A percentile compares a stretch with the other conserved stretches of the same genome.
Conservation (phyloP, 2,888 invertebrate species). For the Branchipolynoe longqiensis region DNA sequence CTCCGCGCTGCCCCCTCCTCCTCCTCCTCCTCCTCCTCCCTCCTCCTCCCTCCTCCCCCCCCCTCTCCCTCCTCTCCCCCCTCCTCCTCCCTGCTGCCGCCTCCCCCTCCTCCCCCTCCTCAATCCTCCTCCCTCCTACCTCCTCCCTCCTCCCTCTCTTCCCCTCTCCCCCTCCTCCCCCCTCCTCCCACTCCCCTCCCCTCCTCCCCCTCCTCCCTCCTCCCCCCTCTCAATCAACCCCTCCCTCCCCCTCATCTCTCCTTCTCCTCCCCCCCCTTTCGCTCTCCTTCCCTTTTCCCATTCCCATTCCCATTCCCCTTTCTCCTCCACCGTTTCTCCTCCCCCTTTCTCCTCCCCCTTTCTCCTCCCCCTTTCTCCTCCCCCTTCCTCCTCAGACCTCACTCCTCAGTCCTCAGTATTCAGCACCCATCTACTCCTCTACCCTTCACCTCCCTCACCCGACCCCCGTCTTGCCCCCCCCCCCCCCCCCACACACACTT, state of each 20-base stretch:
- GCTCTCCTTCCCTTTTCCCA: background rate
- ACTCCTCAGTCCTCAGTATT: too few species aligned
- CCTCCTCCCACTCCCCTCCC: background rate
- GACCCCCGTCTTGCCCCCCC: background rate
- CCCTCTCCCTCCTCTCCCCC: too few species aligned
- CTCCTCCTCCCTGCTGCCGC: too few species aligned
- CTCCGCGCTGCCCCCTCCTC: background rate
- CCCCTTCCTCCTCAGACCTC: background rate
- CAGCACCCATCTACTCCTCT: too few species aligned
- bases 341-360: background rate
- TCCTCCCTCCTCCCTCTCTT: too few species aligned
- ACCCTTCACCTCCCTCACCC: background rate
- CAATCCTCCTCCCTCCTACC: background rate
- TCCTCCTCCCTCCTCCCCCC: background rate
- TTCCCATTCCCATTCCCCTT: too few species aligned
- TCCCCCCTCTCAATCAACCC: too few species aligned
- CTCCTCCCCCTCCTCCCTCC: background rate
- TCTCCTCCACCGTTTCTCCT: background rate
- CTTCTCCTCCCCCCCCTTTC: background rate
- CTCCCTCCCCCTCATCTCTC: background rate
- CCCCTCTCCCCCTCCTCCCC: too few species aligned
- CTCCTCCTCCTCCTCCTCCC: background rate
- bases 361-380: too few species aligned
- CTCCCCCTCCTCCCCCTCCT: background rate
- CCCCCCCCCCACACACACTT: constrained; percentile 6